These are phyloP conservation scores for Dinothrombium tinctorium DNA, from an alignment of 1,140 invertebrate species.

Conservation along the genomic window DNA sequence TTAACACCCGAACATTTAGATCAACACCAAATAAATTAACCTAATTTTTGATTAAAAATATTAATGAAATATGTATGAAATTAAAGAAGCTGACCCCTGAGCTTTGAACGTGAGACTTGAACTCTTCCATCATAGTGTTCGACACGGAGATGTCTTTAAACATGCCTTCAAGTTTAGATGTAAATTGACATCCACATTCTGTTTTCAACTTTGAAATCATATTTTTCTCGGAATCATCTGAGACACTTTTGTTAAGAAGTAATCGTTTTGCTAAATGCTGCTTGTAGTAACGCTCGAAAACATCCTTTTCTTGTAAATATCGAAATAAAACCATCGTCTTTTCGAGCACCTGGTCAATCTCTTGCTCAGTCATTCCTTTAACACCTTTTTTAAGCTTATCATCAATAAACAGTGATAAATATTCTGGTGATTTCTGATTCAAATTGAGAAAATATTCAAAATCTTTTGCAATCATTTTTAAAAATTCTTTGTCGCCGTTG, in stretches of 20 bases:
- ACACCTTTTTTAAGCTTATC: slow-evolving; percentile 98
- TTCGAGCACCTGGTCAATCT: slow-evolving; percentile 88
- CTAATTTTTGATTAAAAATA: slow-evolving; percentile 22
- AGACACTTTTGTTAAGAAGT: slow-evolving; percentile 90
- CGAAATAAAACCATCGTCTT: slow-evolving; percentile 99
- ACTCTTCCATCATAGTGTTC: slow-evolving; percentile 95
- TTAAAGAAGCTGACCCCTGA: slow-evolving; percentile 34
- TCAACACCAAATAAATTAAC: slow-evolving; percentile 65
- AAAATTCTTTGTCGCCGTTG: slow-evolving; percentile 50
- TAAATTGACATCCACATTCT: slow-evolving; percentile 99
- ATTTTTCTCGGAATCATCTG: slow-evolving; percentile 97
- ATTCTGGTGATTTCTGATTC: slow-evolving; percentile 92
- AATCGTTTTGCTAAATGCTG: slow-evolving; percentile 94
- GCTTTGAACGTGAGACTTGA: slow-evolving; percentile 58
- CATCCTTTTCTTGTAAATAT: slow-evolving; percentile 98
- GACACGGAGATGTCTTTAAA: slow-evolving; percentile 99
- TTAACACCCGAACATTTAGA: slow-evolving; percentile 82
- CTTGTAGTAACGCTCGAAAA: slow-evolving; percentile 98
- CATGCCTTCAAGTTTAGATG: slow-evolving; percentile 98
- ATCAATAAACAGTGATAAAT: slow-evolving; percentile 97
- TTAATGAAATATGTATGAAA: slow-evolving; percentile 3
- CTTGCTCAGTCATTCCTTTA: slow-evolving; percentile 97
- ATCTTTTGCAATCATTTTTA: slow-evolving; percentile 91
- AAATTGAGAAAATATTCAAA: slow-evolving; percentile 98
- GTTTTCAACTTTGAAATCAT: slow-evolving; percentile 99